Evolutionary conservation across 2,113 vertebrate genomes (phyloP).

Genomic region (Uria aalge): DNA sequence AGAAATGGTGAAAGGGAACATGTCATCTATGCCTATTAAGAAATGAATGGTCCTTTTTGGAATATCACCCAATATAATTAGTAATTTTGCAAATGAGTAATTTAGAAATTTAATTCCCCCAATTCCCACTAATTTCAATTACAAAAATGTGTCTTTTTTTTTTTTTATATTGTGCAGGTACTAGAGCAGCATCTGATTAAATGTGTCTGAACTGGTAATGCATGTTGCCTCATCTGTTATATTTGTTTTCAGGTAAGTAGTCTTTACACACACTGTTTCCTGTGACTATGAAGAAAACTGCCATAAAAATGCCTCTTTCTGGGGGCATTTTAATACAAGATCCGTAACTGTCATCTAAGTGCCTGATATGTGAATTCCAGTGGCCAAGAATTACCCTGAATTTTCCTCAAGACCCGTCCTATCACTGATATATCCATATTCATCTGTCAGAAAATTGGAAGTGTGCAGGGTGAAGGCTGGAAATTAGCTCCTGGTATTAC

Average conservation of each 20-base stretch:
- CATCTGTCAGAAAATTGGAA: not conserved
- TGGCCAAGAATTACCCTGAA: not conserved
- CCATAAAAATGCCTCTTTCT: not conserved
- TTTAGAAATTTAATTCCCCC: not conserved
- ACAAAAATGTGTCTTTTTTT: not conserved
- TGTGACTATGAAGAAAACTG: not conserved
- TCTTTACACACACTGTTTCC: not conserved
- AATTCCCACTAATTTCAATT: not conserved
- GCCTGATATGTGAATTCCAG: not conserved
- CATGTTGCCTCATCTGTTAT: not conserved
- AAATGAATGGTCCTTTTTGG: not conserved
- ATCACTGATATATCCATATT: not conserved
- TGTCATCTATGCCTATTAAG: not conserved
- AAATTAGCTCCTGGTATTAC: not conserved
- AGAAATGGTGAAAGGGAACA: not conserved
- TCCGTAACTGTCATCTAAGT: not conserved
- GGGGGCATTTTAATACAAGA: not conserved
- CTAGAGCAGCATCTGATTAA: not conserved
- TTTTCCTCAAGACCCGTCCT: not conserved
- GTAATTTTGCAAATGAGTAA: not conserved
- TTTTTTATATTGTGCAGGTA: not conserved
- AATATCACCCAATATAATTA: not conserved
- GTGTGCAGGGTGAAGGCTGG: not conserved
- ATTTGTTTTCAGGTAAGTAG: not conserved
- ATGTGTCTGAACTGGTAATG: not conserved